phyloP scores from a whole-genome alignment of 2,113 vertebrate genomes.

The Nyctereutes procyonoides region DNA sequence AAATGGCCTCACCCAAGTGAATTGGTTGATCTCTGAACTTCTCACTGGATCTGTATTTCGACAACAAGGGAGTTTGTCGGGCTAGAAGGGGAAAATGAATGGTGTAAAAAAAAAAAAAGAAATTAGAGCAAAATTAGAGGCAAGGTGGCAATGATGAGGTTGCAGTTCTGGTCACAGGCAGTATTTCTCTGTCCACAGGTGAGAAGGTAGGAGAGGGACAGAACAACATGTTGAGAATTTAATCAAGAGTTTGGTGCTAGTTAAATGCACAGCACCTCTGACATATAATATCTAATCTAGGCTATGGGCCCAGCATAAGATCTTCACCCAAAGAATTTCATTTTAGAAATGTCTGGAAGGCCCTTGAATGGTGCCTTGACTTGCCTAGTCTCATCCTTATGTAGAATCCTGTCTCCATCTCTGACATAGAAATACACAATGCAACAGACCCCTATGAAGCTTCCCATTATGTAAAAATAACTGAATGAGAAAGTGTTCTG shows the following conservation, averaged over 20 bases:
- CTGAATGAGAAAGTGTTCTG: not conserved
- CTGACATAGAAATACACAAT: not conserved
- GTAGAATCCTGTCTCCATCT: not conserved
- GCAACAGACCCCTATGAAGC: rapidly evolving
- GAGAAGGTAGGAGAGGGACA: not conserved
- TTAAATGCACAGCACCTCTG: not conserved
- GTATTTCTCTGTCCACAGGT: not conserved
- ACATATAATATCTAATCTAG: not conserved
- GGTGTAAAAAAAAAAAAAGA: not conserved
- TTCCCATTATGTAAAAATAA: not conserved
- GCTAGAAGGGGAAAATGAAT: not conserved
- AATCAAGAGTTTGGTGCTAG: not conserved
- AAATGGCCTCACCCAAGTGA: not conserved
- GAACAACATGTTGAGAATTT: not conserved
- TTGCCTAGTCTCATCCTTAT: not conserved
- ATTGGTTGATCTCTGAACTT: not conserved
- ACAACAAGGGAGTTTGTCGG: not conserved
- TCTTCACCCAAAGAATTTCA: not conserved
- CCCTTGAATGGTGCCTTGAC: not conserved
- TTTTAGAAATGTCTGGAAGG: not conserved
- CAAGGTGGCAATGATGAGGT: rapidly evolving
- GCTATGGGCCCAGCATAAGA: not conserved
- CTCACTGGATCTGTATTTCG: not conserved
- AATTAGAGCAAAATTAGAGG: not conserved
- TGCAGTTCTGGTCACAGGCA: not conserved